These are phyloP conservation scores for Heterotilapia buettikoferi DNA, from an alignment of 2,113 vertebrate species.

Conservation along the genomic window DNA sequence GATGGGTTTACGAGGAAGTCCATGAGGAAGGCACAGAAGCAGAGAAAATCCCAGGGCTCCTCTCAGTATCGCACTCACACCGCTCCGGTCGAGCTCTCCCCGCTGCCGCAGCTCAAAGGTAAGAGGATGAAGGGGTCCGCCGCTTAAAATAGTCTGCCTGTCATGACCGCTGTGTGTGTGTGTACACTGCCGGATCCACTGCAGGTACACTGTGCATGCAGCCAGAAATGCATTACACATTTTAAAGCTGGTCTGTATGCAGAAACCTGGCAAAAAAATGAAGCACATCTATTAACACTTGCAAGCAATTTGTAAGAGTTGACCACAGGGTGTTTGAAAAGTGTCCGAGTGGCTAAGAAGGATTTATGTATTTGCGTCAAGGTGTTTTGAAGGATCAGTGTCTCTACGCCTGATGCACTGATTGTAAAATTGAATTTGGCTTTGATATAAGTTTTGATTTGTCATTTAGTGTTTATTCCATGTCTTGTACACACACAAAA, in stretches of 20 bases:
- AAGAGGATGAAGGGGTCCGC: slow-evolving; percentile 44
- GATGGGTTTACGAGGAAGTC: slow-evolving; percentile 97
- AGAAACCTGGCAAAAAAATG: not conserved
- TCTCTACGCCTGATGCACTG: not conserved
- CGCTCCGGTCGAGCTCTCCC: slow-evolving; percentile 82
- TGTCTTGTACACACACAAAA: not conserved
- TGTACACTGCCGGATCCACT: not conserved
- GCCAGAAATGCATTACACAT: not conserved
- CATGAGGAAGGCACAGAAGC: slow-evolving; percentile 91
- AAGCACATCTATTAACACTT: not conserved
- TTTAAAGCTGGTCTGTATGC: not conserved
- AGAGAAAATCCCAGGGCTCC: slow-evolving; percentile 90
- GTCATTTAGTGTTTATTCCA: not conserved
- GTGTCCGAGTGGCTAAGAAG: not conserved
- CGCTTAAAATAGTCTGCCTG: slow-evolving; percentile 21
- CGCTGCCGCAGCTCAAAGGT: slow-evolving; percentile 92
- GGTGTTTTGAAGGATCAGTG: not conserved
- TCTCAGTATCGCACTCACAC: slow-evolving; percentile 90
- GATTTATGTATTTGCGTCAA: not conserved
- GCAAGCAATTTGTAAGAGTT: not conserved
- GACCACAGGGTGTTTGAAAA: not conserved
- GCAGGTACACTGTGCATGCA: not conserved
- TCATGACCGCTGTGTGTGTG: not conserved
- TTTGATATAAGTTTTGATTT: not conserved
- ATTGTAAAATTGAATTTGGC: not conserved